Evolutionary conservation across 2,888 invertebrate genomes (phyloP), one percentile per base, ranked within the genome.

Genomic region (Agonopterix alstromeriana): DNA sequence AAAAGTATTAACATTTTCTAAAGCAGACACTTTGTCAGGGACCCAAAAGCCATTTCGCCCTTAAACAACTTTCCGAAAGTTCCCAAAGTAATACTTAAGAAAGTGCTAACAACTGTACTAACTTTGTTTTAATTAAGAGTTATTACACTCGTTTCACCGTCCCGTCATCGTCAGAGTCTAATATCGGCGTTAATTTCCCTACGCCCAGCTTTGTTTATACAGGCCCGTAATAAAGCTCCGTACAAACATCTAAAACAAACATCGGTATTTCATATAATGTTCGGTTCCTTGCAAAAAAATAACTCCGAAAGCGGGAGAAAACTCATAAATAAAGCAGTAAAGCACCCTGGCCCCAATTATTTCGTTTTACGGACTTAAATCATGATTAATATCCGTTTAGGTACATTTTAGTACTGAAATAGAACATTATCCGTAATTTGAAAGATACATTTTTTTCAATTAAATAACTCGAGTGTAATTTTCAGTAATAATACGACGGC

Each of bases 241-340:
- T 51, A 61, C 60, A 73, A 77, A 74, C 69, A 65, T 58, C 61
- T 58, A 63, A 69, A 70, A 70, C 73, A 76, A 77, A 79, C 73
- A 76, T 69, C 70, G 60, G 71, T 73, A 71, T 70, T 74, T 72
- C 65, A 70, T 63, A 71, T 72, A 66, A 70, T 71, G 61, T 71
- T 74, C 70, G 60, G 65, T 76, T 70, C 63, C 60, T 70, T 56
- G 60, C 66, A 69, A 77, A 80, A n/a, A 75, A 76, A 77, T 70
- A 70, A 70, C 65, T 73, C 67, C 27, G 53, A 56, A 63, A 58
- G 59, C 61, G 57, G 60, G 58, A 58, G 70, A 67, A 67, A 76
- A 70, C 68, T 76, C 75, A 70, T 82, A 80, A 84, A 84, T 82
- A 73, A 68, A 59, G 63, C 70, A 75, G 68, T 80, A 79, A 83